A percentile compares a stretch with the other conserved stretches of the same genome.
These are phyloP conservation scores for Serilophus lunatus DNA, from an alignment of 2,113 vertebrate species.

Conservation along the genomic window DNA sequence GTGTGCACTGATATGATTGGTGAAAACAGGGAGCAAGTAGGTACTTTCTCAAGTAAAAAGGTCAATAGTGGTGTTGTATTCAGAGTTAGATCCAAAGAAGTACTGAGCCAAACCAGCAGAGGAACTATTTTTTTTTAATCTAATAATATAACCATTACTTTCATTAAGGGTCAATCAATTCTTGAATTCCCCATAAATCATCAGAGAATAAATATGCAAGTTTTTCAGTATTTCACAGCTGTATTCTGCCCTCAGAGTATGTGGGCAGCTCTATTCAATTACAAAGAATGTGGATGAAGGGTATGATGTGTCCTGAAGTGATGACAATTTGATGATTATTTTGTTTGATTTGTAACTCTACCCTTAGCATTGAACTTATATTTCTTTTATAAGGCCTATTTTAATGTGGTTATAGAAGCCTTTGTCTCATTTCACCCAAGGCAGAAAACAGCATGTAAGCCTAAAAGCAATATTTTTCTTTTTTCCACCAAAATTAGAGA, in stretches of 20 bases:
- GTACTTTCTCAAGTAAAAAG: not conserved
- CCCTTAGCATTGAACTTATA: not conserved
- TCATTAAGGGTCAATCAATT: not conserved
- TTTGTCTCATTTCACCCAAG: not conserved
- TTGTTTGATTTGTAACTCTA: slow-evolving; percentile 40
- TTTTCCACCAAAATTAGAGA: not conserved
- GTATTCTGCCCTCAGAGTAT: not conserved
- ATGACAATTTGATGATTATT: slow-evolving; percentile 49
- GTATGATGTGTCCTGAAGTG: slow-evolving; percentile 11
- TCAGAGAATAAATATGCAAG: not conserved
- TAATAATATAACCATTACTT: not conserved
- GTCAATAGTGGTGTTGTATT: not conserved
- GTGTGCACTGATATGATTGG: not conserved
- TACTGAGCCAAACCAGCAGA: not conserved
- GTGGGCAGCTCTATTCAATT: slow-evolving; percentile 17
- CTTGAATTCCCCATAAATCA: not conserved
- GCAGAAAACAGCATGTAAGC: not conserved
- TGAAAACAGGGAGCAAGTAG: not conserved
- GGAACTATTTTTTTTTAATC: not conserved
- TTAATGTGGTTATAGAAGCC: not conserved
- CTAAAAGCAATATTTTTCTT: not conserved
- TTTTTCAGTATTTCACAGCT: not conserved
- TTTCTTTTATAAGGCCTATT: not conserved
- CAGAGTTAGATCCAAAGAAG: not conserved
- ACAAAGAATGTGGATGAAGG: not conserved